Percentiles rank a stretch among this genome's conserved stretches.
Conservation (phyloP, 2,113 vertebrate species). For the Podarcis raffonei region DNA sequence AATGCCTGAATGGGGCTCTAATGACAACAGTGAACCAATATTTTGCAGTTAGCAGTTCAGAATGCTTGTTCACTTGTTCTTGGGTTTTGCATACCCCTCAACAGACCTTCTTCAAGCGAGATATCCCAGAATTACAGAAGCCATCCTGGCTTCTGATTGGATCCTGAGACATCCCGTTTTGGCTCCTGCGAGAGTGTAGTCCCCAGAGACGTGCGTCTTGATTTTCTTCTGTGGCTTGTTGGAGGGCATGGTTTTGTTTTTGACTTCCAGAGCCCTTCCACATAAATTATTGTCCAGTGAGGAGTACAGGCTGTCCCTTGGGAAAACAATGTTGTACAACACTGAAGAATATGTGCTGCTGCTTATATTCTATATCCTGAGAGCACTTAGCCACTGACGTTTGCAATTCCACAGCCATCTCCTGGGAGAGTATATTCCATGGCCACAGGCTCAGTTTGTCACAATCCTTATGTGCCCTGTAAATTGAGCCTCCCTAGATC, state of each 20-base stretch:
- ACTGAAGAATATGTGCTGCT: not conserved
- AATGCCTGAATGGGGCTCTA: not conserved
- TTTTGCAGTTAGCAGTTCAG: not conserved
- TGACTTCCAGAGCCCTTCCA: not conserved
- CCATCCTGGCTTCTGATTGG: too few species aligned
- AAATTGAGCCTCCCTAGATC: not conserved
- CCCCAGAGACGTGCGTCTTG: too few species aligned
- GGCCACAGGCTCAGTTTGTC: not conserved
- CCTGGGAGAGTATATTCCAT: constrained; percentile 9
- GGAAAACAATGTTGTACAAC: not conserved
- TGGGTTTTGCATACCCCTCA: too few species aligned
- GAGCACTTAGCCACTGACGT: constrained; percentile 33
- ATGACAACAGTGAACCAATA: not conserved
- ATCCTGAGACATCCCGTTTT: too few species aligned
- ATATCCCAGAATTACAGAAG: too few species aligned
- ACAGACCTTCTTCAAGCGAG: too few species aligned
- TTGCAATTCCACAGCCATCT: constrained; percentile 34
- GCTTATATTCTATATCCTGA: not conserved
- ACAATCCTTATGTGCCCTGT: not conserved
- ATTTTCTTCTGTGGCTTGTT: too few species aligned
- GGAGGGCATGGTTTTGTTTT: not conserved
- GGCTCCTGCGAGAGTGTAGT: too few species aligned
- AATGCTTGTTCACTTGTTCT: not conserved
- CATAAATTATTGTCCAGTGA: not conserved
- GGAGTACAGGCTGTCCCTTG: not conserved